Conservation (phyloP, 2,113 vertebrate species). For the Thunnus thynnus region DNA sequence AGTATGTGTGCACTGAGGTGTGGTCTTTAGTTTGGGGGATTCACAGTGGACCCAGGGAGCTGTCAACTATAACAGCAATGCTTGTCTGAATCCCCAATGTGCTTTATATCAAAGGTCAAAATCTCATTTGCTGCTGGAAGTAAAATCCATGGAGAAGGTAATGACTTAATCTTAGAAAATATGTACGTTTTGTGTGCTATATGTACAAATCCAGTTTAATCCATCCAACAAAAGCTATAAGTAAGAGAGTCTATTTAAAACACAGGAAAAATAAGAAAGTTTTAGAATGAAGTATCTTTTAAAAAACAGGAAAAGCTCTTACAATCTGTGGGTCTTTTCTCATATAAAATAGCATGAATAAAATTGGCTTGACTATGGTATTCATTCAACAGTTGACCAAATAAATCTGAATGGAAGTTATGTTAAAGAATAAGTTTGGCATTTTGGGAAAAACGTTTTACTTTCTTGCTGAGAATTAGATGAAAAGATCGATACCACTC, state of each 20-base stretch:
- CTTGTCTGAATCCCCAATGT: not conserved
- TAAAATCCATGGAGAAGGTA: not conserved
- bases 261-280: not conserved
- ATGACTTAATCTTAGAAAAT: conserved; percentile 5
- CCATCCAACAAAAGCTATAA: not conserved
- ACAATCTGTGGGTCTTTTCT: not conserved
- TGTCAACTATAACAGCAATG: not conserved
- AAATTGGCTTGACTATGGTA: not conserved
- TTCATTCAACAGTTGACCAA: not conserved
- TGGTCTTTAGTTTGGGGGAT: conserved; percentile 17
- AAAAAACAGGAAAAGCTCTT: not conserved
- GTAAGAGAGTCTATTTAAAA: not conserved
- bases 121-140: not conserved
- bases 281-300: not conserved
- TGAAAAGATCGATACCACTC: too few relatives aligned
- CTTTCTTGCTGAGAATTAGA: too few relatives aligned
- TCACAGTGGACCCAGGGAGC: not conserved
- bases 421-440: too few relatives aligned
- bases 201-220: not conserved
- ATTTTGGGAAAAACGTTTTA: too few relatives aligned
- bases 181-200: not conserved
- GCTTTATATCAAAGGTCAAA: conserved; percentile 18
- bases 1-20: conserved; percentile 27
- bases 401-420: not conserved
- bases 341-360: conserved; percentile 1